A percentile compares a stretch with the other conserved stretches of the same genome.
phyloP scores from a whole-genome alignment of 2,888 invertebrate genomes.

The Microctonus brassicae region DNA sequence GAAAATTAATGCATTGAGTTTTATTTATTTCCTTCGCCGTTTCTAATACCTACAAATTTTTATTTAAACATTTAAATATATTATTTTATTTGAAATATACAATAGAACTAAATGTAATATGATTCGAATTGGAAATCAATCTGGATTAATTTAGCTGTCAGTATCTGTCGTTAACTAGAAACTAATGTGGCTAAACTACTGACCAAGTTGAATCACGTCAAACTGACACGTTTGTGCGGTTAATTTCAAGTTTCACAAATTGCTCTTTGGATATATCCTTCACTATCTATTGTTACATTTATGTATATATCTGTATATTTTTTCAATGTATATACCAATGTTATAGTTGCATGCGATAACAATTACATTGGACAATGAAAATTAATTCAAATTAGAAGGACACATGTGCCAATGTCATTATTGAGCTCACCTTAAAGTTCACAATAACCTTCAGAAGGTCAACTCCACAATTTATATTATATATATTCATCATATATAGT shows the following conservation, averaged over 20 bases:
- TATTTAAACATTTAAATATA: too few species aligned
- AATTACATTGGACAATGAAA: not conserved
- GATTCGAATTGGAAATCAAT: not conserved
- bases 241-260: not conserved
- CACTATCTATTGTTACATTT: not conserved
- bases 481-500: too few species aligned
- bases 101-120: too few species aligned
- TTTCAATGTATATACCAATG: not conserved
- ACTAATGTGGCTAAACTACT: not conserved
- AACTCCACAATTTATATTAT: too few species aligned
- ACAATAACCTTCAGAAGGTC: not conserved
- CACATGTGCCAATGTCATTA: not conserved
- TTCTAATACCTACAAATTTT: too few species aligned
- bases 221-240: not conserved
- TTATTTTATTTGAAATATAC: too few species aligned
- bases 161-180: not conserved
- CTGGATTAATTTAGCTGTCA: not conserved
- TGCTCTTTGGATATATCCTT: not conserved
- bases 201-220: conserved; percentile 1
- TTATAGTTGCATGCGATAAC: too few species aligned
- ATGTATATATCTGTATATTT: not conserved
- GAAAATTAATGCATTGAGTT: too few species aligned
- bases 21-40: too few species aligned
- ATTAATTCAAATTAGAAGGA: not conserved
- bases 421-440: not conserved